Evolutionary conservation across 2,113 vertebrate species (phyloP), one percentile per base, ranked within the genome.

Genomic region (Zapornia atra): DNA sequence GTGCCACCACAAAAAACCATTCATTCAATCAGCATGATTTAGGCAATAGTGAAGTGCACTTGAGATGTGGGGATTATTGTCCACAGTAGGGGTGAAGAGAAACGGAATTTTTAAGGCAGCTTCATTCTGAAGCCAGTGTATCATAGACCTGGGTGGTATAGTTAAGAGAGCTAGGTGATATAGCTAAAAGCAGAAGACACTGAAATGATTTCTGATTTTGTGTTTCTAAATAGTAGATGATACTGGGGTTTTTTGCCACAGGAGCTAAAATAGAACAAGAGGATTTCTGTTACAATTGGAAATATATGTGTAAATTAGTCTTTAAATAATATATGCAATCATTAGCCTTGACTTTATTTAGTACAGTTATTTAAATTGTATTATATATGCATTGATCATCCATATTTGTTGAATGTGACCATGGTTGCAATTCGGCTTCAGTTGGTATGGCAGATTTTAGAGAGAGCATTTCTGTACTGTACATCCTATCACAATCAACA

Each of bases 51-150:
- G n/a, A 51, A 77, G 18, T 28, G 15, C 33, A 42, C 2, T 0
- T 11, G n/a, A 70, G 36, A 14, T 0, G 0, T 28, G 46, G 15
- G 40, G 5, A 21, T 89, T 38, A 33, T 15, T 50, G n/a, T 31
- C 22, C 50, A 7, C 20, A 68, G 19, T 26, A 75, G 10, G 22
- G 8, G 12, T 8, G 16, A 9, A 69, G 8, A 86, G 5, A 61
- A 77, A 19, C 6, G 7, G 21, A 72, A 22, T 61, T 80, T 90
- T 88, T 29, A 83, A 79, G 15, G 13, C 50, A 82, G 12, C 5
- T 11, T 82, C 5, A 29, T 51, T 66, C 40, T 46, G 17, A 66
- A 29, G 33, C 15, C 42, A 81, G 5, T 21, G 7, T 20, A n/a
- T n/a, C 5, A 1, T 33, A 3, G 5, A 34, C 22, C 33, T 53